Evolutionary conservation across 2,888 invertebrate species (phyloP), one percentile per base, ranked within the genome.

Genomic region (Trilocha varians): DNA sequence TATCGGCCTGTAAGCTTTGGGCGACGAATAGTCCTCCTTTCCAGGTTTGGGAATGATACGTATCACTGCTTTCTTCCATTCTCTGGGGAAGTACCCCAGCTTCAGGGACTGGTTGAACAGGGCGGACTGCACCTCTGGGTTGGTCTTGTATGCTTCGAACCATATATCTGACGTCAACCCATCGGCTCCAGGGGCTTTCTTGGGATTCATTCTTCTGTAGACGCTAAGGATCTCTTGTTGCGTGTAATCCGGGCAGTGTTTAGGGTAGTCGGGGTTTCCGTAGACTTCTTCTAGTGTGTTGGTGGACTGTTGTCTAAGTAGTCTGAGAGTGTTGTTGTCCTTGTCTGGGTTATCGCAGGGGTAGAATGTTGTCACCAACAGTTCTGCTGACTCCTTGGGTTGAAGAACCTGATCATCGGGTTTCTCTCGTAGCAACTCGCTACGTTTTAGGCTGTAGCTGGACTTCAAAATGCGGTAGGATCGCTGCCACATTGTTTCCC

Each of bases 141-240:
- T 8, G 11, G 11, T 13, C n/a, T 16, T 5, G 9, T 13, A 13
- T n/a, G 17, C 17, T 17, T 18, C 5, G 0, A 13, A 17, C 16
- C 50, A 53, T 2, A 58, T 56, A 13, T 55, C 52, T 0, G 55
- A 43, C 0, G 50, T 50, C 1, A 52, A 32, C 1, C 53, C 50
- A 8, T 57, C 53, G 1, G 36, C 32, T 5, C 52, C 53, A 0
- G 53, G 53, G 0, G 53, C 53, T 16, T 52, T 53, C 13, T 48
- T 49, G 0, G 47, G 49, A 18, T 48, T 43, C 1, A 48, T 38
- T 5, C 17, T 16, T 3, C 18, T 2, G 0, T 42, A 25, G 0
- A 43, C 41, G 1, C 3, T 13, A 0, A 36, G 32, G 11, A 52
- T n/a, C 15, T 54, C 50, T 2, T n/a, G 16, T 1, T 3, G 9